phyloP scores from a whole-genome alignment of 2,113 vertebrate genomes.

The Scolopax mira region DNA sequence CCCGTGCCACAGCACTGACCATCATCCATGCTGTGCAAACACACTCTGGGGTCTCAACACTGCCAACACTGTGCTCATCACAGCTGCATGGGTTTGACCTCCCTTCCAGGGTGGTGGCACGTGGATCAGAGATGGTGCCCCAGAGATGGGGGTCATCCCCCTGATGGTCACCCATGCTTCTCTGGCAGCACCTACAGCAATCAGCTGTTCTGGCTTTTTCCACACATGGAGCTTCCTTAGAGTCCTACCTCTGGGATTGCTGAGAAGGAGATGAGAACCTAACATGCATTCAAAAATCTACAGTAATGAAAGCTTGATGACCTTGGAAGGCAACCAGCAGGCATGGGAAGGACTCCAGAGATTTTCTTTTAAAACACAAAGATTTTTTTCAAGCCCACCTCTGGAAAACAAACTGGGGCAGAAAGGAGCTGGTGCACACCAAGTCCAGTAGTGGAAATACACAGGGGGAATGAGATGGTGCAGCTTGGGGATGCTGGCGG shows the following conservation, averaged over 20 bases:
- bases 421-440: background rate
- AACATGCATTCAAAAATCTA: constrained; percentile 2
- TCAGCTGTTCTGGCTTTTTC: background rate
- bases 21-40: background rate
- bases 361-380: constrained; percentile 11
- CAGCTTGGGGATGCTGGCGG: background rate
- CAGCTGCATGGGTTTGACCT: background rate
- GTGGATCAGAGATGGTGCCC: background rate
- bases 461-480: background rate
- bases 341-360: background rate
- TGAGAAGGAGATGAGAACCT: background rate
- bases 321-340: constrained; percentile 10
- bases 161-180: background rate
- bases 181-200: background rate
- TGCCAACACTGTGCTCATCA: fast-evolving
- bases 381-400: background rate
- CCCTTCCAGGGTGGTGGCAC: background rate
- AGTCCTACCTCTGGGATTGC: background rate
- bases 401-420: constrained; percentile 20
- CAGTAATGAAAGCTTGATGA: constrained; percentile 47
- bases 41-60: background rate
- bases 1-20: background rate
- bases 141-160: background rate
- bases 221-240: background rate
- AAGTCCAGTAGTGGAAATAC: background rate